Percentiles rank a stretch among this genome's conserved stretches.
phyloP scores from a whole-genome alignment of 2,888 invertebrate genomes.

The Acrobasis consociella region DNA sequence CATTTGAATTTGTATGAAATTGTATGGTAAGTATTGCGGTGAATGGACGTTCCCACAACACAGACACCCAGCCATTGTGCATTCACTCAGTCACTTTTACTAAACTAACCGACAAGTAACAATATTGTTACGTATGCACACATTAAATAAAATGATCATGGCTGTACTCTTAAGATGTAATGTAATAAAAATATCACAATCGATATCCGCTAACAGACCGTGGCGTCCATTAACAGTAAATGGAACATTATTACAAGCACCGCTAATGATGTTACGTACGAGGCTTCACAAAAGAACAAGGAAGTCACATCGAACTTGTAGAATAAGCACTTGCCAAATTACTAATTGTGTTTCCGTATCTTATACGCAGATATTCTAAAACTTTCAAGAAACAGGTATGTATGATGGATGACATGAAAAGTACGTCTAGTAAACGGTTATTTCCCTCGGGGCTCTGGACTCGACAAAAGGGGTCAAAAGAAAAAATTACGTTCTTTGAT shows the following conservation, averaged over 20 bases:
- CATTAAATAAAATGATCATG: constrained; percentile 38
- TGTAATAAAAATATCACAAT: constrained; percentile 20
- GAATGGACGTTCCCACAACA: constrained; percentile 61
- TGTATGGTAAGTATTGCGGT: constrained; percentile 64
- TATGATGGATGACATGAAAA: constrained; percentile 25
- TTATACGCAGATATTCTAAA: not conserved
- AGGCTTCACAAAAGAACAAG: not conserved
- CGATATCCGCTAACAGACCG: not conserved
- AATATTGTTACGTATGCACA: constrained; percentile 48
- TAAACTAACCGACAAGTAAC: constrained; percentile 48
- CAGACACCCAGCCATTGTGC: constrained; percentile 54
- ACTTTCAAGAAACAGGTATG: constrained; percentile 20
- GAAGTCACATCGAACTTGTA: not conserved
- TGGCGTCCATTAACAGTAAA: constrained; percentile 11
- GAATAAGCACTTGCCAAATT: constrained; percentile 1
- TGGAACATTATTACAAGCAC: constrained; percentile 18
- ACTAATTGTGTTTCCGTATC: not conserved
- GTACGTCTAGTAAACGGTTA: constrained; percentile 50
- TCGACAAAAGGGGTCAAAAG: constrained; percentile 37
- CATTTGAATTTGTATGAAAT: constrained; percentile 1
- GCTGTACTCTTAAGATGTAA: not conserved
- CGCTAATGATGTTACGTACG: constrained; percentile 7
- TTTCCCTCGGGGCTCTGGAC: constrained; percentile 52
- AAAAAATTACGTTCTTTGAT: constrained; percentile 38
- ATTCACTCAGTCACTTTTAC: constrained; percentile 61